Evolutionary conservation across 2,888 invertebrate species (phyloP).

Genomic region (Stomorhina lunata): DNA sequence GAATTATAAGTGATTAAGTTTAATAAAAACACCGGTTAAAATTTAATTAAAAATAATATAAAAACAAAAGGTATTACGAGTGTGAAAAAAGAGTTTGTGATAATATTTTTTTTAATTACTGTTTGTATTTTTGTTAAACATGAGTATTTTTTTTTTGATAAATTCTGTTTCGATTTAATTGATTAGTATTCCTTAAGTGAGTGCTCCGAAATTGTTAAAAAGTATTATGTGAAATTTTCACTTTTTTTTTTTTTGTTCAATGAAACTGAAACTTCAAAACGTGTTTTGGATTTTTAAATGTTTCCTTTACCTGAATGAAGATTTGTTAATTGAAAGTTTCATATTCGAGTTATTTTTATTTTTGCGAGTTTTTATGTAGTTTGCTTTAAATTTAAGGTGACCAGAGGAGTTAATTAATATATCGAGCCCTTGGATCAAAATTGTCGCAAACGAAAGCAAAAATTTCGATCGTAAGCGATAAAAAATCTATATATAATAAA

Average conservation of each 20-base stretch:
- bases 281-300: slow-evolving; percentile 32
- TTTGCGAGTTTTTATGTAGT: neutral
- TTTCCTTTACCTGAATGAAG: slow-evolving; percentile 16
- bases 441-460: too few species aligned
- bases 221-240: slow-evolving; percentile 38
- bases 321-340: neutral
- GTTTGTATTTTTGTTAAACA: neutral
- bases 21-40: slow-evolving; percentile 42
- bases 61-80: slow-evolving; percentile 8
- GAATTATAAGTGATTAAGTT: neutral
- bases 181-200: neutral
- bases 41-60: neutral
- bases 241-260: slow-evolving; percentile 17
- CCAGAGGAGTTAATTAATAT: too few species aligned
- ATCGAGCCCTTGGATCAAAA: too few species aligned
- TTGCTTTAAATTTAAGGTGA: neutral
- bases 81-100: neutral
- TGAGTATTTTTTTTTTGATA: neutral
- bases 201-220: neutral
- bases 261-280: slow-evolving; percentile 24
- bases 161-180: neutral
- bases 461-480: too few species aligned
- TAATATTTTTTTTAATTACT: neutral
- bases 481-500: too few species aligned
- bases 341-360: neutral